Conservation (phyloP, 2,113 vertebrate genomes). For the Epinephelus moara region DNA sequence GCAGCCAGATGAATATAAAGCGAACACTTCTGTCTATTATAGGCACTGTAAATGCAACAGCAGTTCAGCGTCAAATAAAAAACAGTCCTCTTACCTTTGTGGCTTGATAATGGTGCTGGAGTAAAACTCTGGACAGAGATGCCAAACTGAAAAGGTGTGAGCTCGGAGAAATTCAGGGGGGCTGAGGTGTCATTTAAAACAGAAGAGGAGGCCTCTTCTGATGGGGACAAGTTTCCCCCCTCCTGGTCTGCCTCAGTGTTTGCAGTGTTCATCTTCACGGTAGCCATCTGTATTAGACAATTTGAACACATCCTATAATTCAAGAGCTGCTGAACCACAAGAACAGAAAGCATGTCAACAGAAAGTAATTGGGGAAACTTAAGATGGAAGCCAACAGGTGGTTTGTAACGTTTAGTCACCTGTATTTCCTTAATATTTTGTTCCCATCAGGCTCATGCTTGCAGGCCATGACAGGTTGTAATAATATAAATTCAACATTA, state of each 20-base stretch:
- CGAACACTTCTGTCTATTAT: neutral
- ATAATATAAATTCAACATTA: neutral
- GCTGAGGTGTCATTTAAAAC: constrained; percentile 15
- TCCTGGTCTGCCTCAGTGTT: constrained; percentile 20
- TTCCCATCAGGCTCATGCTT: neutral
- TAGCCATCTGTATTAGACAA: constrained; percentile 50
- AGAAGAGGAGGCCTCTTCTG: constrained; percentile 1
- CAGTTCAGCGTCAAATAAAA: neutral
- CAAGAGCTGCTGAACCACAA: neutral
- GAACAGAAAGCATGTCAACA: neutral
- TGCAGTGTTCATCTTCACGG: constrained; percentile 12
- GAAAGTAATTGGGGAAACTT: neutral
- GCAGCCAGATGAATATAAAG: neutral
- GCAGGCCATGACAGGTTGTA: neutral
- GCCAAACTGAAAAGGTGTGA: constrained; percentile 79
- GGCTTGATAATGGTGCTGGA: constrained; percentile 44
- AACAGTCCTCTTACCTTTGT: constrained; percentile 74
- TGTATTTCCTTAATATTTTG: neutral
- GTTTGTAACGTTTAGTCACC: neutral
- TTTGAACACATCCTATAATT: neutral
- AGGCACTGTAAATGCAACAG: neutral
- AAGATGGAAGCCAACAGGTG: neutral
- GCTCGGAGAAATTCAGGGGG: constrained; percentile 69
- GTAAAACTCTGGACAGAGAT: constrained; percentile 81
- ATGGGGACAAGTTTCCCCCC: neutral